Evolutionary conservation across 92 coral and sea anemone genomes (phyloP).

Genomic region (Pocillopora grandis): DNA sequence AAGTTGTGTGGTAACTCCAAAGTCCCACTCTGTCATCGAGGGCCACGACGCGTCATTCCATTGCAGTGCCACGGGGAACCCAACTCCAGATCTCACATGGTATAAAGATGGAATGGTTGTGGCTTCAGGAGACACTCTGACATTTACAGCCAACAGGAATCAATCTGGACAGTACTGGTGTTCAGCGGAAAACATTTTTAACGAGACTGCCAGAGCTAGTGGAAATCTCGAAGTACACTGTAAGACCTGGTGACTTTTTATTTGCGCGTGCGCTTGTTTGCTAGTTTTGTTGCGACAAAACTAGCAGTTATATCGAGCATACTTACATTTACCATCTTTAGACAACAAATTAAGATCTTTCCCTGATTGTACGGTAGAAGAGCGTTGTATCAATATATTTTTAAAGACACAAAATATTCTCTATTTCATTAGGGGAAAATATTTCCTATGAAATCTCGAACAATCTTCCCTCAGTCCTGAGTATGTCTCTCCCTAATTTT

Average conservation of each 20-base stretch:
- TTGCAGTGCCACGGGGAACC: conserved; percentile 29
- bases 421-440: too few species aligned
- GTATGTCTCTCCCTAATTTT: too few species aligned
- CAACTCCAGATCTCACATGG: conserved; percentile 12
- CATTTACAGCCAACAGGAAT: neutral
- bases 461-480: too few species aligned
- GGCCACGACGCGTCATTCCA: neutral
- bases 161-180: conserved; percentile 27
- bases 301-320: too few species aligned
- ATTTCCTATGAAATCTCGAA: too few species aligned
- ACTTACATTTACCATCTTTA: too few species aligned
- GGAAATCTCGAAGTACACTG: conserved; percentile 7
- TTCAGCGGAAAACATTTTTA: conserved; percentile 4
- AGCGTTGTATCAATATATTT: too few species aligned
- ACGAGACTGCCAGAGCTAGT: neutral
- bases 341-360: too few species aligned
- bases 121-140: neutral
- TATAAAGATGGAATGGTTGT: conserved; percentile 13
- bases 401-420: too few species aligned
- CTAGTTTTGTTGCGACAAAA: too few species aligned
- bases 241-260: neutral
- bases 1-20: neutral
- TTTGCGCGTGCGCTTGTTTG: neutral
- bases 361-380: too few species aligned
- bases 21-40: neutral